Evolutionary conservation across 2,113 vertebrate species (phyloP).

Genomic region (Lepisosteus oculatus): DNA sequence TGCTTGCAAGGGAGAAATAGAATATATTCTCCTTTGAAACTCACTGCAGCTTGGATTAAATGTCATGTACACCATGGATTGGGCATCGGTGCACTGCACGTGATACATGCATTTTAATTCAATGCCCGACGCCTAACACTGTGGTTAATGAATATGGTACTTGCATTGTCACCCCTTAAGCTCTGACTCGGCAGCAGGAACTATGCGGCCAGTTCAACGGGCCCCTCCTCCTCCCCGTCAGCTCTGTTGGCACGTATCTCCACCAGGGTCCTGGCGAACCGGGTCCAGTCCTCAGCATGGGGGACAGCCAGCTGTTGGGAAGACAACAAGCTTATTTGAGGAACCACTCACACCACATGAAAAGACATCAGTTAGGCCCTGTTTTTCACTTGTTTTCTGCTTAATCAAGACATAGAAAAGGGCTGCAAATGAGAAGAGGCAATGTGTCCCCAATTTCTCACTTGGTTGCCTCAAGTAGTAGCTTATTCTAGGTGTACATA

Average conservation of each 20-base stretch:
- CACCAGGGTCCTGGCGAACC: conserved; percentile 86
- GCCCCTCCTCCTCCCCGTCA: conserved; percentile 66
- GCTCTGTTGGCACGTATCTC: conserved; percentile 92
- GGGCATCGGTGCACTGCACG: conserved; percentile 1
- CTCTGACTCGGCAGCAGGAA: not conserved
- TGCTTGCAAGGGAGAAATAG: conserved; percentile 2
- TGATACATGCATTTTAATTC: not conserved
- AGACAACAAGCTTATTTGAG: not conserved
- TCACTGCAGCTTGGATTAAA: conserved; percentile 6
- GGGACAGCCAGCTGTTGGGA: conserved; percentile 77
- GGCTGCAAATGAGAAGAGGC: no score
- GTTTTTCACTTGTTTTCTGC: no score
- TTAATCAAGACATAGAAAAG: no score
- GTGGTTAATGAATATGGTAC: not conserved
- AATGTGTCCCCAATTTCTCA: no score
- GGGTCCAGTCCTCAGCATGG: conserved; percentile 88
- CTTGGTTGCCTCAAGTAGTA: no score
- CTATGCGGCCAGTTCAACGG: conserved; percentile 76
- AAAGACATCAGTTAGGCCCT: no score
- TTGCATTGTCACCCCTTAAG: no score
- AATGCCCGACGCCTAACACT: not conserved
- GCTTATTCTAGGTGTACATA: no score
- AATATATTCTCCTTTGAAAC: not conserved
- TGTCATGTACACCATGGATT: conserved; percentile 9
- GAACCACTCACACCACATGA: no score